These are phyloP conservation scores for Camptogramma bilineatum DNA, from an alignment of 2,888 invertebrate species.

Conservation along the genomic window DNA sequence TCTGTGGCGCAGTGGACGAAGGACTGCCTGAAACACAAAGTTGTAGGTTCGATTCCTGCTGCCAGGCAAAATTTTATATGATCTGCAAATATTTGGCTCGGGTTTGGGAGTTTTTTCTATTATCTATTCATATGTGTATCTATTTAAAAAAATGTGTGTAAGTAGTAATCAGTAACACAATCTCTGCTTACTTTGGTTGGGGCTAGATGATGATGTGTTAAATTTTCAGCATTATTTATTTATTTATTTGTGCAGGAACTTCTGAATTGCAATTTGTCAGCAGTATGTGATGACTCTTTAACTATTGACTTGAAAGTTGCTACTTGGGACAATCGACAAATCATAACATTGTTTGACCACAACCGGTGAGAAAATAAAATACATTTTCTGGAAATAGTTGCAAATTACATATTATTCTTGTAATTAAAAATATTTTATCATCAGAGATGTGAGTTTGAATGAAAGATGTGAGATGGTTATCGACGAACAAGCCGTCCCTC, in stretches of 20 bases:
- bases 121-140: too few species aligned
- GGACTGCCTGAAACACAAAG: too few species aligned
- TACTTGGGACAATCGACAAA: constrained; percentile 80
- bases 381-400: too few species aligned
- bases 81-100: too few species aligned
- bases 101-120: too few species aligned
- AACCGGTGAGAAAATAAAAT: constrained; percentile 54
- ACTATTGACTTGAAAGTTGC: constrained; percentile 66
- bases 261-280: constrained; percentile 60
- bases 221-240: background rate
- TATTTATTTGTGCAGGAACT: constrained; percentile 59
- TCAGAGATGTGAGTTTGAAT: constrained; percentile 62
- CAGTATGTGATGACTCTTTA: constrained; percentile 67
- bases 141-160: too few species aligned
- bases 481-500: constrained; percentile 59
- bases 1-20: too few species aligned
- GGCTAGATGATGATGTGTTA: too few species aligned
- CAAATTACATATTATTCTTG: background rate
- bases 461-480: constrained; percentile 63
- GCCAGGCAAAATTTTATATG: too few species aligned
- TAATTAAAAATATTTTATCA: constrained; percentile 12
- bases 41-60: too few species aligned
- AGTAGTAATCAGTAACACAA: too few species aligned
- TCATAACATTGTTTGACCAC: constrained; percentile 69
- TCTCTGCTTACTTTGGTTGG: too few species aligned